Percentiles rank a stretch among this genome's conserved stretches.
These are phyloP conservation scores for Myxocyprinus asiaticus DNA, from an alignment of 2,113 vertebrate genomes.

Conservation along the genomic window DNA sequence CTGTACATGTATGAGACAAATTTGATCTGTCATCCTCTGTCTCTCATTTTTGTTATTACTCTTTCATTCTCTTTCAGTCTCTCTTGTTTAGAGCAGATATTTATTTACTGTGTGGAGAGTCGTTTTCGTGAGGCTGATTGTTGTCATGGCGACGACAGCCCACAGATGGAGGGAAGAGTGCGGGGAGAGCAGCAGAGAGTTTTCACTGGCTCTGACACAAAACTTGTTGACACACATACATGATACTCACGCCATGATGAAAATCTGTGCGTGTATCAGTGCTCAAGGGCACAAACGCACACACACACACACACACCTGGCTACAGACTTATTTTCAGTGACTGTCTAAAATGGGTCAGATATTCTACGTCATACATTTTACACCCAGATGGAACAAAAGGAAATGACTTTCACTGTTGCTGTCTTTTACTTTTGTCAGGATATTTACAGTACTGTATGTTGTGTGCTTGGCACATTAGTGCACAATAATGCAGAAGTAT, in stretches of 20 bases:
- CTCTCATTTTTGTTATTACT: background rate
- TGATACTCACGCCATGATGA: constrained; percentile 32
- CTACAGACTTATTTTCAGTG: constrained; percentile 37
- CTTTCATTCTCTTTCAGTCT: background rate
- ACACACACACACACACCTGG: constrained; percentile 40
- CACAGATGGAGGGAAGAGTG: constrained; percentile 58
- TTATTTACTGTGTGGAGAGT: constrained; percentile 47
- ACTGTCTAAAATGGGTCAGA: constrained; percentile 48
- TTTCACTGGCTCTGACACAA: constrained; percentile 60
- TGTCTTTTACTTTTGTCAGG: no score
- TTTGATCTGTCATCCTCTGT: background rate
- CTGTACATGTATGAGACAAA: constrained; percentile 23
- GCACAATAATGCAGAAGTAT: no score
- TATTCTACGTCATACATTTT: constrained; percentile 30
- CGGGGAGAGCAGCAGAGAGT: constrained; percentile 45
- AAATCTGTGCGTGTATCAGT: constrained; percentile 26
- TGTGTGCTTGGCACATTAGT: background rate
- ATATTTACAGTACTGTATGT: no score
- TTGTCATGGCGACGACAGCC: constrained; percentile 79
- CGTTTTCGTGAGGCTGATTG: constrained; percentile 65
- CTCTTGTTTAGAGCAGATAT: constrained; percentile 18
- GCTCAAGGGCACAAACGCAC: constrained; percentile 29
- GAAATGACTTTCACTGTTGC: background rate
- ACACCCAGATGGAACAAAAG: constrained; percentile 26
- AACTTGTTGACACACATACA: constrained; percentile 68